Evolutionary conservation across 1,140 invertebrate species (phyloP), one percentile per base, ranked within the genome.

Genomic region (Pseudomyrmex flavicornis): DNA sequence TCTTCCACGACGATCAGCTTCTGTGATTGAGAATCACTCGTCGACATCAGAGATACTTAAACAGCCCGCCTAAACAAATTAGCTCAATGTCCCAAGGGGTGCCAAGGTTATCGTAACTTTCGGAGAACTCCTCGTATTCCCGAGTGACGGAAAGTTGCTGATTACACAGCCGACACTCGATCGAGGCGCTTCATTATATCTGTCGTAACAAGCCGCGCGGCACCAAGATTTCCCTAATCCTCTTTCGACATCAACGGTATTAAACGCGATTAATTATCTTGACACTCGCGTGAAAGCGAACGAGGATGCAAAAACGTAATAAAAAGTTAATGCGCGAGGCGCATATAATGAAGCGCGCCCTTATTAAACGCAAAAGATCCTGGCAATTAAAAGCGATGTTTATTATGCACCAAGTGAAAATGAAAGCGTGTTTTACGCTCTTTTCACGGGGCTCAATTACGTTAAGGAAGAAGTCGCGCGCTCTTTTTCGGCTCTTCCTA

Each of bases 231-330:
- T 59, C 46, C 66, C 66, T 80, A 80, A 80, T 80, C 76, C 76
- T 80, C 76, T 80, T 72, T 80, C 59, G 54, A 50, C 54, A 80
- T 72, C 76, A 72, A 59, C 76, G 58, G 59, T 68, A 82, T 82
- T 75, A 82, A 74, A 48, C 59, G 79, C 48, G 69, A 65, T 82
- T 73, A 82, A 82, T 82, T 75, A 75, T 46, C 58, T 75, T 63
- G 79, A 65, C 59, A 75, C 75, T 62, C 20, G 59, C 35, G 79
- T 54, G 20, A 63, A 75, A 75, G 56, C 50, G 15, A 75, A 82
- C 26, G 26, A 46, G 5, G 26, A 5, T n/a, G 44, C 26, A 56
- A 54, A 75, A 35, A 35, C 35, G 15, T 44, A 48, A 12, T 61
- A 82, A 74, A 61, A 82, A 75, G 58, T 22, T 75, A 63, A 63